Conservation (phyloP, 1,140 invertebrate genomes). For the Lepidotrigona ventralis region DNA sequence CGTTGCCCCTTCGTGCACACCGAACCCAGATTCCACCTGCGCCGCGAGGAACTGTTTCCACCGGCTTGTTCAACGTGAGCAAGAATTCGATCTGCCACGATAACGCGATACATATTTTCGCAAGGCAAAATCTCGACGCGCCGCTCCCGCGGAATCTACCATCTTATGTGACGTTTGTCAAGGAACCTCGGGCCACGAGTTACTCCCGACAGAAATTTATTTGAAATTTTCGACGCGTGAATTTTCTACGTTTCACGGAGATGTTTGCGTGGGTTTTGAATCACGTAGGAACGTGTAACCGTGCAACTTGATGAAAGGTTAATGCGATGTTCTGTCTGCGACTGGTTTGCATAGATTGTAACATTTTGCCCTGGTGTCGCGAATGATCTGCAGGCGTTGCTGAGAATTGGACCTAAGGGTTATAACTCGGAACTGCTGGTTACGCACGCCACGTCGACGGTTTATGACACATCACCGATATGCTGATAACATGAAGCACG, state of each 20-base stretch:
- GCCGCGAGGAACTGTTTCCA: slow-evolving; percentile 10
- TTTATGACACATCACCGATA: background rate
- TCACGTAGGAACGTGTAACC: background rate
- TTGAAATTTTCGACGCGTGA: background rate
- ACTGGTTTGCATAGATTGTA: no score
- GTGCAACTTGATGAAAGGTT: background rate
- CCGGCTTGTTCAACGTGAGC: background rate
- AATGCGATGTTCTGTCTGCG: no score
- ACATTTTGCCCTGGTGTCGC: background rate
- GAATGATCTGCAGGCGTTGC: no score
- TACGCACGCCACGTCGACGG: background rate
- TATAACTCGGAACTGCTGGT: background rate
- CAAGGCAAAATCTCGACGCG: background rate
- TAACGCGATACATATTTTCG: slow-evolving; percentile 13
- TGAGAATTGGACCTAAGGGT: background rate
- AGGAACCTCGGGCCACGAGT: background rate
- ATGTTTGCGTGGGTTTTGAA: background rate
- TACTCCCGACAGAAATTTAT: background rate
- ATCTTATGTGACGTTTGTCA: background rate
- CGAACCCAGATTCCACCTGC: no score
- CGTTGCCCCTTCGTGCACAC: no score
- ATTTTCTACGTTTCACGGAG: background rate
- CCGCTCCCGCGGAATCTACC: background rate
- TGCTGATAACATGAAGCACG: background rate
- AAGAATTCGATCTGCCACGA: background rate